Base-by-base conservation (phyloP, 1,140 invertebrate genomes). In the Saccostrea glomerata region DNA sequence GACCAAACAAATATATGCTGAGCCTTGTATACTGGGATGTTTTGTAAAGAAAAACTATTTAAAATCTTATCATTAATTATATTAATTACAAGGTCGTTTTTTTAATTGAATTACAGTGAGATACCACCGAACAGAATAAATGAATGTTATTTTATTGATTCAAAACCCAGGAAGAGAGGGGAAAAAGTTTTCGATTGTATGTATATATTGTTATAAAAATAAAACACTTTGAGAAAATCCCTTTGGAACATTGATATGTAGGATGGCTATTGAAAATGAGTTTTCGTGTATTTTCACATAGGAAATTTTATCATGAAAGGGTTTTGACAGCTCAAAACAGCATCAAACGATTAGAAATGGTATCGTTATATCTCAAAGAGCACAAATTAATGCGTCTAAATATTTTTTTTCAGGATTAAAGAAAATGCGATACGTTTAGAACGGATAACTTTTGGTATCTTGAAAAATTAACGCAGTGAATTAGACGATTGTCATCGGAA, bases 361-460 rank as follows among this genome's bases (percentile, higher is more conserved):
- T 36, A 30, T 25, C 70, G 5, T 13, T 30, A 13, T 77, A 73
- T 77, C 70, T 36, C 70, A 77, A 77, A 36, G 23, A 25, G 15
- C 6, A 63, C 58, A 63, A 63, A 47, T 6, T n/a, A 63, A 63
- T 63, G n/a, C n/a, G 2, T 63, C n/a, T 63, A 63, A 17, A 63
- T 17, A 63, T n/a, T 36, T 20, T 63, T n/a, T 63, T 77, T 11
- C 25, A 15, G 13, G 70, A 77, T 30, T 30, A 77, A 77, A 30
- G 15, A 30, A 36, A 13, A 77, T 77, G 23, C 15, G 70, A 77
- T 36, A 77, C 25, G 12, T 77, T 77, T 15, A 77, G 70, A 7
- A 30, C 70, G 70, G 70, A 77, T 77, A 77, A 36, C 23, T 36
- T 77, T 40, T 77, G 23, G 25, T 73, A 73, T 73, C n/a, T 73